Evolutionary conservation across 2,888 invertebrate species (phyloP), one percentile per base, ranked within the genome.

Genomic region (Lydus trimaculatus): DNA sequence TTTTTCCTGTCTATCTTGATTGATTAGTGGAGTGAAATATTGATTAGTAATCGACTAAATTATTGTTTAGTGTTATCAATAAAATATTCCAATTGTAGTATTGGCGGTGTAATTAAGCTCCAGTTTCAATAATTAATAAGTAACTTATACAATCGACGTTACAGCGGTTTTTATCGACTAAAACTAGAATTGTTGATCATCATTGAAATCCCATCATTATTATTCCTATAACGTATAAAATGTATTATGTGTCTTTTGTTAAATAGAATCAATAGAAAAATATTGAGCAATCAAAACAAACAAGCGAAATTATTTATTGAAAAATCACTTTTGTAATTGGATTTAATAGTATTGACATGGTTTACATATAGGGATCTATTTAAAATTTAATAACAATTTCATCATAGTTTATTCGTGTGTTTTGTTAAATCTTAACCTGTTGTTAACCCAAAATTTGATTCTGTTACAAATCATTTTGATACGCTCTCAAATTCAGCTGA

Each of bases 381-480:
- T 9, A 17, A 43, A 43, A 2, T 8, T n/a, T 17, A 48, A 48
- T 48, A 48, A 20, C 20, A 9, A 20, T 48, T 48, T 48, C 48
- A 48, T 11, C 20, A 48, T 43, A 43, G 7, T 17, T 33, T 33
- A 28, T 28, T 2, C 28, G 28, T 28, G 28, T 28, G 2, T 28
- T 28, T 28, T 28, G 28, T 33, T 33, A 7, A 33, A 33, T 33
- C 33, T 33, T 11, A 33, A 33, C 33, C 33, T 33, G 33, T 7
- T 33, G 33, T 33, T 3, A 33, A 5, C 8, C 7, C 1, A 33
- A 33, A 33, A 33, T 33, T 43, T 17, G n/a, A 7, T 33, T 36
- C 58, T 64, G 64, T 64, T 58, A 66, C 70, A 66, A 69, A 69
- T 69, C 63, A 61, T 61, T 58, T 58, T 58, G 33, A 58, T 58